Percentiles rank a stretch among this genome's conserved stretches.
These are phyloP conservation scores for Zosterops pallidus DNA, from an alignment of 2,113 vertebrate genomes.

Conservation along the genomic window DNA sequence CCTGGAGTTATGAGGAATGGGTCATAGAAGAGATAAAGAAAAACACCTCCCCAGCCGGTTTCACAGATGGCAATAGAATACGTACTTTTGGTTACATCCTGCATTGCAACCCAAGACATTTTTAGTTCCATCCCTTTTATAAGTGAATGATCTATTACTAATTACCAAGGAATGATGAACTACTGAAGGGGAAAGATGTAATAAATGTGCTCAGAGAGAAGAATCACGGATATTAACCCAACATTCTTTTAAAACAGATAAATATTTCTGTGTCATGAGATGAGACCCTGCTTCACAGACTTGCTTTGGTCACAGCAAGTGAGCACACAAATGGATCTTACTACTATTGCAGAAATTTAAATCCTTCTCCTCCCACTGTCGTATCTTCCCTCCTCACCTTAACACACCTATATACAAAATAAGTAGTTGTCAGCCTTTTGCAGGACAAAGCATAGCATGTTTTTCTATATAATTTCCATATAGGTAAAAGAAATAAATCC, in stretches of 20 bases:
- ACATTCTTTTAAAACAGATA: not conserved
- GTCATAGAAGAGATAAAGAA: not conserved
- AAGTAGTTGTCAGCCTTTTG: not conserved
- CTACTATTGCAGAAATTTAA: not conserved
- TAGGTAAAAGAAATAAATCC: not conserved
- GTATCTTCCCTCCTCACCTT: not conserved
- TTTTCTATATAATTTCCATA: not conserved
- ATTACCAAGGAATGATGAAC: not conserved
- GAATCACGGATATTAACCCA: not conserved
- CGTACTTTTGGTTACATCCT: not conserved
- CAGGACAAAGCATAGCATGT: not conserved
- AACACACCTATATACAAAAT: not conserved
- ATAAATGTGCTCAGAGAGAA: not conserved
- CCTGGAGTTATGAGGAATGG: not conserved
- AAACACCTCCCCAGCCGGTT: not conserved
- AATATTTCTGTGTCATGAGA: not conserved
- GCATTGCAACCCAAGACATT: not conserved
- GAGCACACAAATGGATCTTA: not conserved
- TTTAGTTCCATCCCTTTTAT: not conserved
- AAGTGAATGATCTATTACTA: not conserved
- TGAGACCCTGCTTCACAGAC: not conserved
- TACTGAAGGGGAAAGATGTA: not conserved
- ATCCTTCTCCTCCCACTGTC: not conserved
- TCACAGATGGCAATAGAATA: not conserved
- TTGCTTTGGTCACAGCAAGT: not conserved